Base-by-base conservation (phyloP, 1,140 invertebrate species). In the Orius laevigatus region DNA sequence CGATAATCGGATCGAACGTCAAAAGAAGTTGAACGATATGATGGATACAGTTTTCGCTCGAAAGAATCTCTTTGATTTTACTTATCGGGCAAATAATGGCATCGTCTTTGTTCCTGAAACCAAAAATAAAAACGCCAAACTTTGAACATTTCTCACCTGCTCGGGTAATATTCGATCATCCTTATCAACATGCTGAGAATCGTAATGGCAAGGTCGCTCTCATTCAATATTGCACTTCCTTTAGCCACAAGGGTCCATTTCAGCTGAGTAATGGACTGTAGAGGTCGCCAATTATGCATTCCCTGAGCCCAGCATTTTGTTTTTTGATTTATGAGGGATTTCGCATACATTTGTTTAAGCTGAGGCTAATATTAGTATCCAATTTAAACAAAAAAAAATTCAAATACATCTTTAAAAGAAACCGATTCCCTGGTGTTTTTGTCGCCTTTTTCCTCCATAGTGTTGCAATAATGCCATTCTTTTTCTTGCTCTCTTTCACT, bases 231-330 rank as follows among this genome's bases (percentile, higher is more conserved):
- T 19, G 89, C 67, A 15, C 64, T 70, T 12, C 85, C 83, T 56
- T 78, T 80, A 0, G 85, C 81, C 11, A 84, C 70, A 14, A 92
- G 64, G 36, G 71, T 77, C 95, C 96, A 99, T 64, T 95, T 93
- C 1, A 98, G 69, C 66, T 98, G 94, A 0, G 93, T 79, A 20
- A 99, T 80, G 53, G 83, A 74, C 38, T 79, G 76, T 25, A 98
- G 63, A 14, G 83, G 78, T 40, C 83, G 75, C 96, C 96, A 99
- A 1, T 87, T 84, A 60, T 98, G 91, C 73, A 98, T 81, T 16
- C 94, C 94, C n/a, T 91, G 87, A 3, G 94, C 91, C 95, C 95
- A 99, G 58, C 91, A 92, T 61, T 90, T 82, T 0, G 92, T 97
- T 65, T 90, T 90, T 35, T 76, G 72, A 58, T 76, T 84, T 16